Base-by-base conservation (phyloP, 2,888 invertebrate species). In the Drosophila parthenogenetica region DNA sequence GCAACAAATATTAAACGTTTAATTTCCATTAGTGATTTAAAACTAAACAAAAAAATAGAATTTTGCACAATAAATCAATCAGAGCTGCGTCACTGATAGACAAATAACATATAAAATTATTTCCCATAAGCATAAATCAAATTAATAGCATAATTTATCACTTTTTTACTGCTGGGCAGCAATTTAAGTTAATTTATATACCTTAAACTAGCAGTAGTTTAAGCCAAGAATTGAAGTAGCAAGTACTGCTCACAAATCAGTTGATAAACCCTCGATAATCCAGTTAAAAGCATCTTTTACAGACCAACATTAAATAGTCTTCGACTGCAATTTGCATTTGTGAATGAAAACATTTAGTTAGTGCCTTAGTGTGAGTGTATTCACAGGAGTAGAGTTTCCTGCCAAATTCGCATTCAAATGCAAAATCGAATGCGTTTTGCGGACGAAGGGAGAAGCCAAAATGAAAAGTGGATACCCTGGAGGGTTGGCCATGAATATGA, bases 351-450 rank as follows among this genome's bases (percentile, higher is more conserved):
- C 35, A 55, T 43, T 46, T 46, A 19, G 25, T 13, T 5, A 8
- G 16, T 14, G 54, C 2, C 29, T 29, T 29, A 54, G 42, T 43
- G 13, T 54, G 29, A 42, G 29, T 53, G 29, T 17, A 29, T 42
- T 29, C 16, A 54, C 3, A 16, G 35, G 5, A n/a, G n/a, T n/a
- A n/a, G n/a, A n/a, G n/a, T n/a, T n/a, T n/a, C n/a, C n/a, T n/a
- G 19, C 22, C 13, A 11, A 22, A 22, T 22, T 22, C 22, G 5
- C 22, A 22, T 22, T 22, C 22, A 22, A 35, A 35, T 35, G 11
- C 35, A 11, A 3, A 58, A 53, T 43, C 49, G 75, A 75, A 61
- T 58, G 75, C 75, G 46, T 71, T 73, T 73, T 57, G 57, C 22
- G 17, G 69, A 37, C 13, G 3, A 25, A 10, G 16, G 25, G 25